Evolutionary conservation across 2,113 vertebrate species (phyloP).

Genomic region (Edolisoma coerulescens): DNA sequence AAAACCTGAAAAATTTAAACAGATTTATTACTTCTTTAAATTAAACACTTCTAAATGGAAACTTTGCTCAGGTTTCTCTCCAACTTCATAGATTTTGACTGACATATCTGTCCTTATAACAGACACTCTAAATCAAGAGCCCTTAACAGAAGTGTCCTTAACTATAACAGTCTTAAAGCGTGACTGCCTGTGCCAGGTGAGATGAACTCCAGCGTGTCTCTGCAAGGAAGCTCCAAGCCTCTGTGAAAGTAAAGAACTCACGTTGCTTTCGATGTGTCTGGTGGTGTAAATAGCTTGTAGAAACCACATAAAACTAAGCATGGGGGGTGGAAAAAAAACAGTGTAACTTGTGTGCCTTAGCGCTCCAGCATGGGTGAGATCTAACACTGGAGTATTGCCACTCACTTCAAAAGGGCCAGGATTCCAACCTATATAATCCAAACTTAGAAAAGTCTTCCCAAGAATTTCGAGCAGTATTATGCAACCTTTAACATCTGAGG

Average conservation of each 20-base stretch:
- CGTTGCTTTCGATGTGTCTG: neutral
- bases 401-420: neutral
- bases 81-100: constrained; percentile 5
- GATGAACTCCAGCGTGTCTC: accelerated
- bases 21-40: neutral
- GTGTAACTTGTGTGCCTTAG: neutral
- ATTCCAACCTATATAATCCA: neutral
- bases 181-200: neutral
- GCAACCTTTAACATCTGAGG: neutral
- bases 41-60: neutral
- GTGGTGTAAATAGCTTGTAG: neutral
- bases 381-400: neutral
- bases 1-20: neutral
- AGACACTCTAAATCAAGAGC: constrained; percentile 29
- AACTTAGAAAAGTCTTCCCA: neutral
- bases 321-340: accelerated
- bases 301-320: neutral
- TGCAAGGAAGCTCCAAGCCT: neutral
- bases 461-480: neutral
- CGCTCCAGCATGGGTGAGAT: neutral
- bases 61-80: neutral
- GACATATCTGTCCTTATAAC: neutral
- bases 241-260: neutral
- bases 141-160: constrained; percentile 16
- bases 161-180: neutral